phyloP scores from a whole-genome alignment of 2,888 invertebrate species.

The Tachina fera region DNA sequence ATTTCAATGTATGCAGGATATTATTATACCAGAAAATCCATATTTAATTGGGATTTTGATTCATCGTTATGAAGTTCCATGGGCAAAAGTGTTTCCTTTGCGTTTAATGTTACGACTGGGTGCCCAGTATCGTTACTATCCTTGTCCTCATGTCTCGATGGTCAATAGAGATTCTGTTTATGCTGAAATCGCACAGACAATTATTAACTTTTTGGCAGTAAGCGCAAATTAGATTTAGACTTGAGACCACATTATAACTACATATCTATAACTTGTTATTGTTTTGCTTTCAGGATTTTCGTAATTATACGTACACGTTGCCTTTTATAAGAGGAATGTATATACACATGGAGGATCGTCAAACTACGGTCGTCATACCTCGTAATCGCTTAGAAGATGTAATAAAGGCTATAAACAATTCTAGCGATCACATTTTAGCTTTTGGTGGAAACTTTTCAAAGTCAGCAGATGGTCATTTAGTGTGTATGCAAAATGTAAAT shows the following conservation, averaged over 20 bases:
- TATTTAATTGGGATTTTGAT: constrained; percentile 91
- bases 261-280: constrained; percentile 72
- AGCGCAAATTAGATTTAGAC: constrained; percentile 73
- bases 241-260: neutral
- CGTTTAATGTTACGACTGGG: constrained; percentile 91
- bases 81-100: constrained; percentile 90
- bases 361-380: constrained; percentile 90
- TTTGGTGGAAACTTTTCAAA: constrained; percentile 91
- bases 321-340: constrained; percentile 90
- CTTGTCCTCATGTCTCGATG: constrained; percentile 91
- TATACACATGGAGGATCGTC: constrained; percentile 92
- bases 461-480: constrained; percentile 92
- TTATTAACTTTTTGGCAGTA: constrained; percentile 91
- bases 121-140: constrained; percentile 93
- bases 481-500: constrained; percentile 90
- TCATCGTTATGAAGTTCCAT: constrained; percentile 85
- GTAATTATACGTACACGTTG: constrained; percentile 91
- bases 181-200: constrained; percentile 93
- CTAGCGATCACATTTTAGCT: constrained; percentile 92
- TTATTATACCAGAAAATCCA: constrained; percentile 88
- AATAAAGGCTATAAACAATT: constrained; percentile 90
- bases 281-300: constrained; percentile 86
- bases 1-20: constrained; percentile 91
- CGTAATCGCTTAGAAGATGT: constrained; percentile 89
- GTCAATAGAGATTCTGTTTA: constrained; percentile 91